A percentile compares a stretch with the other conserved stretches of the same genome.
phyloP scores from a whole-genome alignment of 2,888 invertebrate genomes.

The Clusia tigrina region DNA sequence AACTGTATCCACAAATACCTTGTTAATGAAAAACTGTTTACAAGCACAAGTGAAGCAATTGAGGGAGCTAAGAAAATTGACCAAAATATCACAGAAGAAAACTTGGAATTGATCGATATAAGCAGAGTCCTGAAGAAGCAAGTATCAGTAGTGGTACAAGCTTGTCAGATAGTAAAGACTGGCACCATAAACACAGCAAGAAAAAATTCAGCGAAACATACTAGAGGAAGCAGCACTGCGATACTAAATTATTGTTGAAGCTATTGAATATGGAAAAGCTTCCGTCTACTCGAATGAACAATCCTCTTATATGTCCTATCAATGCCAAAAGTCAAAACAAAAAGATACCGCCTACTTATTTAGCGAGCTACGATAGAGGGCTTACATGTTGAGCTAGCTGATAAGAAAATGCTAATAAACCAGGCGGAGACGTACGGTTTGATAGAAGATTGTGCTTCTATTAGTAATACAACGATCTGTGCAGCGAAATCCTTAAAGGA shows the following conservation, averaged over 20 bases:
- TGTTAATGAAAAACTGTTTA: too few species aligned
- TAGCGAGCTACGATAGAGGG: too few species aligned
- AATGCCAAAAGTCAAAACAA: too few species aligned
- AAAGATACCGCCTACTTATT: too few species aligned
- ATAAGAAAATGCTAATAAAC: too few species aligned
- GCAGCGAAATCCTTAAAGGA: too few species aligned
- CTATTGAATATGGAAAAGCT: not conserved
- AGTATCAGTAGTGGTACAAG: not conserved
- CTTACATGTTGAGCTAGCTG: too few species aligned
- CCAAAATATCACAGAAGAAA: not conserved
- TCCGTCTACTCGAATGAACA: not conserved
- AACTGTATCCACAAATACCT: not conserved
- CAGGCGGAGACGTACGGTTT: too few species aligned
- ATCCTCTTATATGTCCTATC: too few species aligned
- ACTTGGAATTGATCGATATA: not conserved
- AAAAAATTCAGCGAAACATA: not conserved
- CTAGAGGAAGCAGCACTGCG: not conserved
- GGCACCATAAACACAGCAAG: not conserved
- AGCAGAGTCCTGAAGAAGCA: not conserved
- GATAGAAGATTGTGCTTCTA: too few species aligned
- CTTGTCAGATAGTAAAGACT: not conserved
- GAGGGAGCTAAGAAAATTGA: not conserved
- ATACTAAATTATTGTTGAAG: not conserved
- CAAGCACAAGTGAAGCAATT: not conserved
- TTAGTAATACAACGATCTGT: too few species aligned